Conservation (phyloP, 2,113 vertebrate genomes). For the Condylura cristata region DNA sequence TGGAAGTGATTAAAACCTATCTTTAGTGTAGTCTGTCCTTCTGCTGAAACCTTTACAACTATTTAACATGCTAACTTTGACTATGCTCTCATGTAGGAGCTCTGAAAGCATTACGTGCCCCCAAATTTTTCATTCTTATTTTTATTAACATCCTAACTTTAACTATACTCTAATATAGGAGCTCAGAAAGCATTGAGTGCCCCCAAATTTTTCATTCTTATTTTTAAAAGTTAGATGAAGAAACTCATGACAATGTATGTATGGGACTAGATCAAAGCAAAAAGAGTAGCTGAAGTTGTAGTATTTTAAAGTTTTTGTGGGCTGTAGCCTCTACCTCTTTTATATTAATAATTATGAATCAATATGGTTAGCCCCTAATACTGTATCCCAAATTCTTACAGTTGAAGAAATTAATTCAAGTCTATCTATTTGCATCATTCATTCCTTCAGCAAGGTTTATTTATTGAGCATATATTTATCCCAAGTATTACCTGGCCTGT, state of each 20-base stretch:
- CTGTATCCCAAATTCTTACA: neutral
- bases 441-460: neutral
- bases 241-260: neutral
- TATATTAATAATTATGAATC: neutral
- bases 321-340: neutral
- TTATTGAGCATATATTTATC: neutral
- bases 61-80: neutral
- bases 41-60: neutral
- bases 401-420: neutral
- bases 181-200: too few relatives aligned
- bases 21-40: neutral
- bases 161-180: too few relatives aligned
- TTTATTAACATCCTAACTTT: neutral
- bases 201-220: neutral
- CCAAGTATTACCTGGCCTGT: neutral
- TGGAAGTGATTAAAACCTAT: neutral
- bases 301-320: slow-evolving; percentile 10
- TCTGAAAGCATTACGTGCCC: neutral
- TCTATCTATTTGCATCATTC: neutral
- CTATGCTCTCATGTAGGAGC: neutral
- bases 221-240: neutral
- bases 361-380: neutral
- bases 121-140: neutral
- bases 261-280: neutral
- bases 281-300: neutral